Evolutionary conservation across 2,888 invertebrate genomes (phyloP), one percentile per base, ranked within the genome.

Genomic region (Hetaerina titia): DNA sequence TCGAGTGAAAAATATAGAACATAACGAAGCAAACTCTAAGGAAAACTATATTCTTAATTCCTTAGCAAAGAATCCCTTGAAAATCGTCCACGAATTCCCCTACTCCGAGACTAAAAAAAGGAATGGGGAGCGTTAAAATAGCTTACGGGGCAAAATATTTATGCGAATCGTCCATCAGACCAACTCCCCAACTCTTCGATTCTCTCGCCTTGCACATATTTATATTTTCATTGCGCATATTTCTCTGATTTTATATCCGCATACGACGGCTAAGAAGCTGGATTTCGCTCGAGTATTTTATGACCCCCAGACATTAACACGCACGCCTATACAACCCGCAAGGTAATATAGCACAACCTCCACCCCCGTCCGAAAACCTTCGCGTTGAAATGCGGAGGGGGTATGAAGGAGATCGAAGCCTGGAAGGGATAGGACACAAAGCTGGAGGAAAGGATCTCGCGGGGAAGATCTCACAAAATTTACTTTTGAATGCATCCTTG

Each of bases 221-320:
- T 69, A 69, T 69, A 69, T 69, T 69, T 69, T 69, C 69, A 69
- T 22, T 17, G 69, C 69, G n/a, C 69, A 69, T 69, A n/a, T 69
- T n/a, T 69, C 69, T 69, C 19, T 69, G n/a, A 22, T 69, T 69
- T 69, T 69, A 69, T 69, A 9, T 9, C n/a, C 22, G 69, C 22
- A n/a, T 7, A 69, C 69, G 69, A 69, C 69, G 69, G 69, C 69
- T 69, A 69, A 69, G 69, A 69, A 69, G 69, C 69, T 19, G 5
- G 69, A 22, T 69, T 69, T 69, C 69, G 22, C 69, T 69, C 19
- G 69, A 69, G 69, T 69, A 69, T 69, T 69, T 69, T 69, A 69
- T n/a, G 69, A 69, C 69, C n/a, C 22, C n/a, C 69, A n/a, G 69
- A 69, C 69, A 69, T 69, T 69, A 22, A 69, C 69, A 69, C 69